Evolutionary conservation across 2,797 vertebrate species (phyloP).

Genomic region (Nothura maculosa): DNA sequence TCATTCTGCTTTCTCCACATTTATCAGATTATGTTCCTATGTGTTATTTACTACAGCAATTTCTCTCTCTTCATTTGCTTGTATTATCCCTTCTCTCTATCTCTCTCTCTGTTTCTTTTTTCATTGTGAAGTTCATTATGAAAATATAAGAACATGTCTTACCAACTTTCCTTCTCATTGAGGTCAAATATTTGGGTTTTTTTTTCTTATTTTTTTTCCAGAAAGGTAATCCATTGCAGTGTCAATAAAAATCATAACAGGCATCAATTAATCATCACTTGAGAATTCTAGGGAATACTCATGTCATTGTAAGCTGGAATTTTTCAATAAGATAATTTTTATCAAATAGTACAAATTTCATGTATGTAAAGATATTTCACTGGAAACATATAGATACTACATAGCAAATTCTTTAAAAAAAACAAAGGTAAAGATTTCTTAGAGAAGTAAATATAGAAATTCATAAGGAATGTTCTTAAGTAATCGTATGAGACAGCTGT

Average conservation of each 20-base stretch:
- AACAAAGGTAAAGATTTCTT: not conserved
- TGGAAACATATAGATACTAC: not conserved
- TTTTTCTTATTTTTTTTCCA: not conserved
- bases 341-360: too few species aligned
- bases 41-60: not conserved
- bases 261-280: not conserved
- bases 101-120: not conserved
- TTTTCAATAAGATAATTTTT: not conserved
- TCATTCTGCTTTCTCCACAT: not conserved
- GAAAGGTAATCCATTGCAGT: not conserved
- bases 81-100: not conserved
- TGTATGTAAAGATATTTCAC: not conserved
- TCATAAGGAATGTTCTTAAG: fast-evolving
- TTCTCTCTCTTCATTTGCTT: not conserved
- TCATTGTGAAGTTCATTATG: not conserved
- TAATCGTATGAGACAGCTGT: not conserved
- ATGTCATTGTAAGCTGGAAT: not conserved
- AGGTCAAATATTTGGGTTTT: too few species aligned
- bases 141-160: not conserved
- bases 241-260: not conserved
- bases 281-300: not conserved
- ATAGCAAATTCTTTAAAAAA: not conserved
- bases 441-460: not conserved
- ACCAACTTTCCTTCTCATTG: too few species aligned
- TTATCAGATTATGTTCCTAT: not conserved